Percentiles rank a stretch among this genome's conserved stretches.
Conservation (phyloP, 2,888 invertebrate species). For the Lordiphosa fenestrarum region DNA sequence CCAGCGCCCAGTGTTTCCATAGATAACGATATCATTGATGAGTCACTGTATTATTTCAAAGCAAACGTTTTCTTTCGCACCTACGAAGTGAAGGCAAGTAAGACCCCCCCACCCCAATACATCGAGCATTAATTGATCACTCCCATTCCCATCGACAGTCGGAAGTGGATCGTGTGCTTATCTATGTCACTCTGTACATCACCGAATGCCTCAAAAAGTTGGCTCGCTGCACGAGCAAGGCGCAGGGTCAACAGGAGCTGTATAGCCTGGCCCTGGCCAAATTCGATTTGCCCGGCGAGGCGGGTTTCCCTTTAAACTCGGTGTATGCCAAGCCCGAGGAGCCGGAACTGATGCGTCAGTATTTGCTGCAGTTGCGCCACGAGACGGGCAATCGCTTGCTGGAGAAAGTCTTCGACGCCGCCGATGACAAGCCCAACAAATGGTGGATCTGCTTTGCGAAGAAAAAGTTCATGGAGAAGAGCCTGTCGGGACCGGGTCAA, state of each 20-base stretch:
- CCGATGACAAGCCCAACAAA: conserved; percentile 97
- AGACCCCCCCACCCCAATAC: not conserved
- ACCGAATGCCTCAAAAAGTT: conserved; percentile 97
- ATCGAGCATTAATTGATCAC: not conserved
- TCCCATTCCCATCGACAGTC: conserved; percentile 83
- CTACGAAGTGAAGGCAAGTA: conserved; percentile 95
- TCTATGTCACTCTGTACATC: conserved; percentile 97
- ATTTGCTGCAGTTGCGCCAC: conserved; percentile 95
- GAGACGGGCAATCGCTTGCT: conserved; percentile 96
- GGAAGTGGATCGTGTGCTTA: conserved; percentile 97
- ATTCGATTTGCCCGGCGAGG: conserved; percentile 97
- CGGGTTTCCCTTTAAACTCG: conserved; percentile 95
- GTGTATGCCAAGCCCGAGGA: conserved; percentile 97
- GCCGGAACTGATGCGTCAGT: conserved; percentile 93
- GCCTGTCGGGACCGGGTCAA: conserved; percentile 82
- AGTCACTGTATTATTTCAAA: conserved; percentile 97
- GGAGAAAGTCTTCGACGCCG: conserved; percentile 92
- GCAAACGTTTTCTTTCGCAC: conserved; percentile 99
- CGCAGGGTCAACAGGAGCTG: conserved; percentile 96
- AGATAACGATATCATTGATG: conserved; percentile 96
- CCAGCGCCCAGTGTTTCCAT: conserved; percentile 89
- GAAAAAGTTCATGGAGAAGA: conserved; percentile 99
- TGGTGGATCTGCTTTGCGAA: conserved; percentile 99
- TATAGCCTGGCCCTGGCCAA: conserved; percentile 95
- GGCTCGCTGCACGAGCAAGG: conserved; percentile 93